phyloP scores from a whole-genome alignment of 2,888 invertebrate genomes.

The Lepetodrilus schrolli region DNA sequence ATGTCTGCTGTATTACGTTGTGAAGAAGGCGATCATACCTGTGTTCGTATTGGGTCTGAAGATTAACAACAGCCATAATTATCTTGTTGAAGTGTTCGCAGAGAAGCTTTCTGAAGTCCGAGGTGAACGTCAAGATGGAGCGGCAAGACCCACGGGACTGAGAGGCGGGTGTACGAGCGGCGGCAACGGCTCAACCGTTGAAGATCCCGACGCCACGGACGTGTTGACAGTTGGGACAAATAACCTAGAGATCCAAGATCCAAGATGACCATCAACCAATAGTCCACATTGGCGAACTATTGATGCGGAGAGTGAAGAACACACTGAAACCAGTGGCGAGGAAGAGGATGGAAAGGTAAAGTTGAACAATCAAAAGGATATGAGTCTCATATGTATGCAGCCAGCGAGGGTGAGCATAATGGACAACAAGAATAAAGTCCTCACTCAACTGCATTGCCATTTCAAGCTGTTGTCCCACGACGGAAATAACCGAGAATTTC shows the following conservation, averaged over 20 bases:
- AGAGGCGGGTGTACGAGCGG: too few species aligned
- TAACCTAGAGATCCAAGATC: too few species aligned
- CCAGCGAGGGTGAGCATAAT: neutral
- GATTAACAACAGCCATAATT: neutral
- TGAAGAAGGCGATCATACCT: neutral
- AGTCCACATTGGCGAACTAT: too few species aligned
- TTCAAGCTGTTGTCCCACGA: neutral
- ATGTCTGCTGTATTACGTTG: neutral
- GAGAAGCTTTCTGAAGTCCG: neutral
- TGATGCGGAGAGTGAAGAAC: too few species aligned
- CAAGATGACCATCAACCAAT: too few species aligned
- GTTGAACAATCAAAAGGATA: too few species aligned
- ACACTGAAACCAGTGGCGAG: neutral
- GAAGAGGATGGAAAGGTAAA: neutral
- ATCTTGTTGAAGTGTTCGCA: neutral
- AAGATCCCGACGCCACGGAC: too few species aligned
- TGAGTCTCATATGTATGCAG: neutral
- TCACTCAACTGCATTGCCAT: constrained; percentile 1
- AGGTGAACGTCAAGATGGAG: too few species aligned
- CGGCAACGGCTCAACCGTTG: too few species aligned
- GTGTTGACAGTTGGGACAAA: too few species aligned
- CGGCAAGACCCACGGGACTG: too few species aligned
- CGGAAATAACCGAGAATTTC: neutral
- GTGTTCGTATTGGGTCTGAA: neutral
- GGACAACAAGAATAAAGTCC: neutral